Percentiles rank a stretch among this genome's conserved stretches.
Conservation (phyloP, 2,888 invertebrate genomes). For the Phyllotreta cruciferae region DNA sequence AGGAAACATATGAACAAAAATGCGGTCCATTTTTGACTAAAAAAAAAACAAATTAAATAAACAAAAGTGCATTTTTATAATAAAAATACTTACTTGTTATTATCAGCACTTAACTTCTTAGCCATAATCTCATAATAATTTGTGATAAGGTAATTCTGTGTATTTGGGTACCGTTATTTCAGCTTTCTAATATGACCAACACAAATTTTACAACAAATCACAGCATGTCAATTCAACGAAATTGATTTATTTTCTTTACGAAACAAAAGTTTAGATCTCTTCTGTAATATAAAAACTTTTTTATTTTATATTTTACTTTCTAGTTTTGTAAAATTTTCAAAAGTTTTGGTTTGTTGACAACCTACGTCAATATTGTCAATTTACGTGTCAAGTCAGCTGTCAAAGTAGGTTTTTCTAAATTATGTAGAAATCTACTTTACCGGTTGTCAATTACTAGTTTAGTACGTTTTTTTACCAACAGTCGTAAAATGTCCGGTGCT, state of each 20-base stretch:
- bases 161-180: slow-evolving; percentile 6
- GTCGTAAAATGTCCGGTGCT: slow-evolving; percentile 37
- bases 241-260: no score
- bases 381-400: not conserved
- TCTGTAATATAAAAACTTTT: no score
- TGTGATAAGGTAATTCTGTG: no score
- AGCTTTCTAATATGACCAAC: no score
- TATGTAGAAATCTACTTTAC: not conserved
- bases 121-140: slow-evolving; percentile 1
- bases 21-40: slow-evolving; percentile 68
- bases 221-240: no score
- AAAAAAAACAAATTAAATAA: slow-evolving; percentile 34
- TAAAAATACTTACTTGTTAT: slow-evolving; percentile 13
- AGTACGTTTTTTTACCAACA: slow-evolving; percentile 28
- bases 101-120: slow-evolving; percentile 13
- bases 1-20: slow-evolving; percentile 71
- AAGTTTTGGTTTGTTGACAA: no score
- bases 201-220: no score
- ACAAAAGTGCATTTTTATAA: not conserved
- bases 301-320: no score
- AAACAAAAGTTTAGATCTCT: no score
- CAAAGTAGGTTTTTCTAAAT: not conserved
- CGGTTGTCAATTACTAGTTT: not conserved
- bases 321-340: no score
- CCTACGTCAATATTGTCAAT: not conserved